These are phyloP conservation scores for Mythimna albipuncta DNA, from an alignment of 2,888 invertebrate species.

Conservation along the genomic window DNA sequence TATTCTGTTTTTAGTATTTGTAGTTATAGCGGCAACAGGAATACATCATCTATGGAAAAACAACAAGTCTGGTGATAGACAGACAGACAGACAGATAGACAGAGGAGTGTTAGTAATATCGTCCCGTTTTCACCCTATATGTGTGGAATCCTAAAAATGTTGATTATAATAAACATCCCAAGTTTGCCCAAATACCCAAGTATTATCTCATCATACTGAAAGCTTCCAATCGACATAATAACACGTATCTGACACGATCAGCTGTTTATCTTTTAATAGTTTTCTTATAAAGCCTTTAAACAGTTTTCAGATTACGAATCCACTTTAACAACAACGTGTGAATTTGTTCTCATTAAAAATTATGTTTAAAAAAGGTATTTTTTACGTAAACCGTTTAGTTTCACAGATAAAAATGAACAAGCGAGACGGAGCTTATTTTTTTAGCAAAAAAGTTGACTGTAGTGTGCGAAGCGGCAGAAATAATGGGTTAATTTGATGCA, in stretches of 20 bases:
- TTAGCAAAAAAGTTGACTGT: conserved; percentile 38
- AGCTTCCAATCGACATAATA: conserved; percentile 2
- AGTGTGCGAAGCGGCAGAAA: conserved; percentile 54
- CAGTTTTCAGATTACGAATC: conserved; percentile 30
- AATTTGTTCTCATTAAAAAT: conserved; percentile 58
- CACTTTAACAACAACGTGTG: conserved; percentile 43
- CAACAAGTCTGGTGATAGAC: too few relatives aligned
- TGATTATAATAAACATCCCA: neutral
- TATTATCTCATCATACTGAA: neutral
- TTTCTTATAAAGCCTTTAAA: conserved; percentile 15
- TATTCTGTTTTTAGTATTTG: too few relatives aligned
- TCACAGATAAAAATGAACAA: conserved; percentile 50
- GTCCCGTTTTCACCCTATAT: too few relatives aligned
- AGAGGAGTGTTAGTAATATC: too few relatives aligned
- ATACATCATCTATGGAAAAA: too few relatives aligned
- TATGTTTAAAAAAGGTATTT: conserved; percentile 42
- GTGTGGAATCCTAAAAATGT: too few relatives aligned
- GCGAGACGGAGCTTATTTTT: conserved; percentile 47
- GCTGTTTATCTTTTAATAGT: conserved; percentile 5
- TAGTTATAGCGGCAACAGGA: too few relatives aligned
- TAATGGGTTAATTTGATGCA: conserved; percentile 72
- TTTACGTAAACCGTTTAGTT: conserved; percentile 53
- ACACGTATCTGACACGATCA: conserved; percentile 1
- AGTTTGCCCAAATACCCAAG: neutral
- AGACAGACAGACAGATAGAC: too few relatives aligned